These are phyloP conservation scores for Scopus umbretta DNA, from an alignment of 2,113 vertebrate species.

Conservation along the genomic window DNA sequence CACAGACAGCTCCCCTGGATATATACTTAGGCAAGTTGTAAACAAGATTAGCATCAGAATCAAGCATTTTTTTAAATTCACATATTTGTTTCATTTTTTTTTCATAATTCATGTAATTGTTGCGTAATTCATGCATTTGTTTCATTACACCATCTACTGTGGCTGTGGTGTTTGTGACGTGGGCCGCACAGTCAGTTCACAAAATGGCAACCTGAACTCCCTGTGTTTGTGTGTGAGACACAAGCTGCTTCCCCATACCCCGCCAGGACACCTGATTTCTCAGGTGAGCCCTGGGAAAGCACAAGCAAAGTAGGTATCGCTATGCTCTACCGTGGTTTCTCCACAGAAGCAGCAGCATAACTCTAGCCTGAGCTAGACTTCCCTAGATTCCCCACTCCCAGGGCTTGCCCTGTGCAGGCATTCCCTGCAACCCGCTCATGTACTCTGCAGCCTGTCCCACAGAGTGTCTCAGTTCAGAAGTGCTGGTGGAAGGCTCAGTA, in stretches of 20 bases:
- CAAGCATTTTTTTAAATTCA: background rate
- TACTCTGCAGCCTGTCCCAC: no score
- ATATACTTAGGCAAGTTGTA: background rate
- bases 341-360: background rate
- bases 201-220: background rate
- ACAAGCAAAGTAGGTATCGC: background rate
- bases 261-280: background rate
- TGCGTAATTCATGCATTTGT: background rate
- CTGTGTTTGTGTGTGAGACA: background rate
- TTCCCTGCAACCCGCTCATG: background rate
- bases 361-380: background rate
- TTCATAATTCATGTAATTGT: background rate
- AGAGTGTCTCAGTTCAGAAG: background rate
- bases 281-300: background rate
- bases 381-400: no score
- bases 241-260: background rate
- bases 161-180: background rate
- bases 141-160: background rate
- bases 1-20: background rate
- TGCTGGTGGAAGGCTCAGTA: background rate
- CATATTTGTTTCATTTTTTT: background rate
- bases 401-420: background rate
- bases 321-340: background rate
- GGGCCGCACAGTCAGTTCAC: background rate
- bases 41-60: background rate